These are phyloP conservation scores for Dipodomys stephensi DNA, from an alignment of 2,113 vertebrate genomes.

Conservation along the genomic window DNA sequence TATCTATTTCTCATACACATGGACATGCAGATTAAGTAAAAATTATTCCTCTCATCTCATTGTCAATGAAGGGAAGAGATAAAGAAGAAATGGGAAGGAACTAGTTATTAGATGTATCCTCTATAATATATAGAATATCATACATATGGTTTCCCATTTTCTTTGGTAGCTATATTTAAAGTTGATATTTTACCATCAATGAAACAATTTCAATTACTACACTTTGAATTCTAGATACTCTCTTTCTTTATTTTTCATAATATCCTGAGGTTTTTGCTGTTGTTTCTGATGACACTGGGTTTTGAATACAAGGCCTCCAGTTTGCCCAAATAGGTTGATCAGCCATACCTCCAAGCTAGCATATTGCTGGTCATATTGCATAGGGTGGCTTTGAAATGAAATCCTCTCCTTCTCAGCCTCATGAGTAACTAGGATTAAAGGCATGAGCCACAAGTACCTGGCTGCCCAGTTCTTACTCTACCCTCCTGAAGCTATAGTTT, in stretches of 20 bases:
- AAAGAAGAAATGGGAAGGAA: neutral
- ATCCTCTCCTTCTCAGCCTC: too few relatives aligned
- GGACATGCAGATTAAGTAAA: neutral
- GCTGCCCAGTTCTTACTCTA: neutral
- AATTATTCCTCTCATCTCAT: neutral
- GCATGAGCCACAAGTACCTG: too few relatives aligned
- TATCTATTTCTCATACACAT: conserved; percentile 2
- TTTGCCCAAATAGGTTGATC: too few relatives aligned
- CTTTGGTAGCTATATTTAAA: neutral
- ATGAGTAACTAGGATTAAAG: too few relatives aligned
- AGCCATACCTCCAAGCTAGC: too few relatives aligned
- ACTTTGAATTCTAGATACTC: conserved; percentile 21
- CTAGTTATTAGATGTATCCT: neutral
- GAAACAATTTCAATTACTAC: neutral
- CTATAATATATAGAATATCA: neutral
- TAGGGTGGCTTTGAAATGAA: too few relatives aligned
- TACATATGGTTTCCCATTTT: neutral
- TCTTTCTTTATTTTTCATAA: conserved; percentile 3
- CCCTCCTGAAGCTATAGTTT: neutral
- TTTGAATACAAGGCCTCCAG: too few relatives aligned
- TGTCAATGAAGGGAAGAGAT: neutral
- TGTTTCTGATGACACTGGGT: too few relatives aligned
- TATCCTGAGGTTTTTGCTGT: neutral
- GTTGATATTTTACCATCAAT: neutral
- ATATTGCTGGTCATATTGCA: too few relatives aligned